Base-by-base conservation (phyloP, 1,140 invertebrate species). In the Augochlora pura region DNA sequence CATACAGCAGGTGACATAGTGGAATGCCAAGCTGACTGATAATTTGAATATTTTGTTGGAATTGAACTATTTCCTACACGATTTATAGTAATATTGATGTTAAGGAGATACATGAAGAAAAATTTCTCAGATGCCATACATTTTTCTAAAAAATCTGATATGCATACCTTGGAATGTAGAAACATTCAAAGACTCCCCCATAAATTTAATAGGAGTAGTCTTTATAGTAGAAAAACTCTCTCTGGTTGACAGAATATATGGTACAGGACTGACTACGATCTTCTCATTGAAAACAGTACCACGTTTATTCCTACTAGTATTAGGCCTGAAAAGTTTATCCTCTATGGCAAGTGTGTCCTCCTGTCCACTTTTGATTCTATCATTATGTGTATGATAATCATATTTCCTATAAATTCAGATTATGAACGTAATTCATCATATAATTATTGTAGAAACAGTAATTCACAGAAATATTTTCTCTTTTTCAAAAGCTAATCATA, bases 181-280 rank as follows among this genome's bases (percentile, higher is more conserved):
- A 49, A 90, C 77, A 63, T 91, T 86, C 52, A 90, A 63, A 62
- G 87, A 76, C 59, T 88, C 88, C 80, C 80, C 86, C 42, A 92
- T 79, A 63, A 90, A 90, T 46, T 88, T 88, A 68, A 93, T 90
- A 0, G 92, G 90, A 42, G 88, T 89, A 4, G 86, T 91, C 82
- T 89, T 88, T 68, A 93, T 80, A 7, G 92, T 93, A 18, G 88
- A 89, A 69, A 93, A 93, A 79, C 92, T 93, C 85, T 93, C 89
- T 49, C 87, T 87, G 0, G 90, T 91, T 10, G 91, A 90, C 54
- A 91, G 85, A n/a, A 88, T 82, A 82, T 90, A 93, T 66, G 92
- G 92, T 66, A 92, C 91, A 63, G 92, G 91, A 76, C 91, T 92
- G 16, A 93, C 92, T 8, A 93, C 88, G 62, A 92, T 89, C 80